Percentiles rank a stretch among this genome's conserved stretches.
Evolutionary conservation across 2,113 vertebrate genomes (phyloP).

Genomic region (Paracanthobrama guichenoti): DNA sequence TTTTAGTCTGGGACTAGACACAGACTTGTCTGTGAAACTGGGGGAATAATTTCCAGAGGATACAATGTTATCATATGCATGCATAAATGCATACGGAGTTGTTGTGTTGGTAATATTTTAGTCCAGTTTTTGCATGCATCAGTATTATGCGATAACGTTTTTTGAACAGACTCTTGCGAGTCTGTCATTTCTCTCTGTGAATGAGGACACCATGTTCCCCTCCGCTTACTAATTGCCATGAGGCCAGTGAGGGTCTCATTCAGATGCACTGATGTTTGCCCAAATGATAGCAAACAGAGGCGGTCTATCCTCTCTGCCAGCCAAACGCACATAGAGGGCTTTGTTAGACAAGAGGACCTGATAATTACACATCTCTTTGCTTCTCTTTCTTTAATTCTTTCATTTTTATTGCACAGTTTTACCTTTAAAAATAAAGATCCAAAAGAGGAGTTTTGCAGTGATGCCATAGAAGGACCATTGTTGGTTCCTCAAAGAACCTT

Average conservation of each 20-base stretch:
- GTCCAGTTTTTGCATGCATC: neutral
- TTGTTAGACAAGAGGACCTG: constrained; percentile 50
- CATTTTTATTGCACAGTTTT: neutral
- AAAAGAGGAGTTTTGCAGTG: too few species aligned
- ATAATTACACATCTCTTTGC: constrained; percentile 43
- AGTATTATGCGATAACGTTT: neutral
- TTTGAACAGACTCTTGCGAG: neutral
- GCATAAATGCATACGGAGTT: neutral
- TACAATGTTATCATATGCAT: too few species aligned
- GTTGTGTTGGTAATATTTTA: neutral
- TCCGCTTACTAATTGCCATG: constrained; percentile 48
- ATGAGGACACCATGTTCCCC: constrained; percentile 42
- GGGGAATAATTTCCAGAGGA: too few species aligned
- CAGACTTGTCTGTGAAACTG: too few species aligned
- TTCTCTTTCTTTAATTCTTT: constrained; percentile 16
- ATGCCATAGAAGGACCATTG: too few species aligned
- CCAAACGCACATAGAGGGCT: constrained; percentile 61
- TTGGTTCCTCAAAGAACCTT: too few species aligned
- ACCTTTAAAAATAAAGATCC: too few species aligned
- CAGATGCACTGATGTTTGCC: constrained; percentile 54
- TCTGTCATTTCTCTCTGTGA: constrained; percentile 24
- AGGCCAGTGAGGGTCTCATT: constrained; percentile 52
- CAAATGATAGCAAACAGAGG: constrained; percentile 62
- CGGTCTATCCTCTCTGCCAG: constrained; percentile 52
- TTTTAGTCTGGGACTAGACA: too few species aligned